phyloP scores from a whole-genome alignment of 2,888 invertebrate species.

The Timandra comae region DNA sequence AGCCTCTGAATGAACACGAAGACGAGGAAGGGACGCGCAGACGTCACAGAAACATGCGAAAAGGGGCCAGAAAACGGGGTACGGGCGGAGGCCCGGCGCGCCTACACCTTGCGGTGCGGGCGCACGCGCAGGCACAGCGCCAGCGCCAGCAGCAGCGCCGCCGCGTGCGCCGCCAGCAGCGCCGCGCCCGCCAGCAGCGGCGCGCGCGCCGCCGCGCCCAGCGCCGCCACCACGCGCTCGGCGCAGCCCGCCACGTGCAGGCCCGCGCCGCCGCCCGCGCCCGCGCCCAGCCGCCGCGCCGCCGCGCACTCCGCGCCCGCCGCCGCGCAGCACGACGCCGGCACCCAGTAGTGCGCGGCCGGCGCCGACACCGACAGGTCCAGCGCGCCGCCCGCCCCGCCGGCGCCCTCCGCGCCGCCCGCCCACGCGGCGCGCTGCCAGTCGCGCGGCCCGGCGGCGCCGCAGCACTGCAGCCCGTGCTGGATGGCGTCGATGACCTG shows the following conservation, averaged over 20 bases:
- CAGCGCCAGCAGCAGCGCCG: constrained; percentile 53
- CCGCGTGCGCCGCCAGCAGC: constrained; percentile 51
- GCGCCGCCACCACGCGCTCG: constrained; percentile 38
- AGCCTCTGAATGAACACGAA: too few species aligned
- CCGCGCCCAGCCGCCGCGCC: constrained; percentile 23
- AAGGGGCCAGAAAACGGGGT: too few species aligned
- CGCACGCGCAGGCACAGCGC: constrained; percentile 54
- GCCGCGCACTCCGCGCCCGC: constrained; percentile 24
- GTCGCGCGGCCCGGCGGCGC: constrained; percentile 94
- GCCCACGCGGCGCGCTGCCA: constrained; percentile 79
- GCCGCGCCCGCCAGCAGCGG: constrained; percentile 47
- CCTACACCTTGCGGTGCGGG: constrained; percentile 47
- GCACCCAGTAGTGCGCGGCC: constrained; percentile 49
- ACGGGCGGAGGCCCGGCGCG: too few species aligned
- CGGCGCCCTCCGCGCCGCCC: constrained; percentile 28
- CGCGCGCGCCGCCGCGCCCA: constrained; percentile 31
- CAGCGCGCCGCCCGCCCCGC: constrained; percentile 27
- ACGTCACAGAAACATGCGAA: too few species aligned
- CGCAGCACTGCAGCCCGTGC: constrained; percentile 85
- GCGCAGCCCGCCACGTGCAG: constrained; percentile 46
- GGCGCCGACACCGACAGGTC: constrained; percentile 58
- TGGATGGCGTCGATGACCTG: constrained; percentile 57
- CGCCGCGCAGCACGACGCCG: constrained; percentile 53
- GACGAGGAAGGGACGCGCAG: too few species aligned
- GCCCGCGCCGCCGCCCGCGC: constrained; percentile 16